Percentiles rank a stretch among this genome's conserved stretches.
Evolutionary conservation across 53 echinoderm and acorn worm genomes (phyloP).

Genomic region (Echinarachnius parma): DNA sequence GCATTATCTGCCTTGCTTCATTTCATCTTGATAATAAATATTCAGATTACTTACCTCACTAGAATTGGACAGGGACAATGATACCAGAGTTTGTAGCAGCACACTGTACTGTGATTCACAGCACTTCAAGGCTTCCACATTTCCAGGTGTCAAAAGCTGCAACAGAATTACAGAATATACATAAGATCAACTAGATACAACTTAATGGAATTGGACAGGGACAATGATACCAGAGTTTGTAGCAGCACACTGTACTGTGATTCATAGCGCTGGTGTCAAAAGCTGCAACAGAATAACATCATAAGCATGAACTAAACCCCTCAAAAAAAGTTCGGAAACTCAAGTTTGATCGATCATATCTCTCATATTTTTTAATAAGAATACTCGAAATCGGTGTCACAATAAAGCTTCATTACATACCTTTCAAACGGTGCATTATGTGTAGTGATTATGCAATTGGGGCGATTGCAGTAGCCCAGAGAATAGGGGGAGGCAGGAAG

Average conservation of each 20-base stretch:
- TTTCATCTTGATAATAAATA: too few relatives aligned
- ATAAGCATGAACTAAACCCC: too few relatives aligned
- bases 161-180: not conserved
- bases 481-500: too few relatives aligned
- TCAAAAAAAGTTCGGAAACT: too few relatives aligned
- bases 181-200: not conserved
- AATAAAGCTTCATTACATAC: too few relatives aligned
- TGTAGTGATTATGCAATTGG: too few relatives aligned
- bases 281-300: not conserved
- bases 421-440: too few relatives aligned
- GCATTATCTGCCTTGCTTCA: too few relatives aligned
- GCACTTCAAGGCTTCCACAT: slow-evolving; percentile 7
- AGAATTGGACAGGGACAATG: slow-evolving; percentile 11
- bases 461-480: too few relatives aligned
- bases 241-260: slow-evolving; percentile 1
- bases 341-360: too few relatives aligned
- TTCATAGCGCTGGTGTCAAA: slow-evolving; percentile 4
- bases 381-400: too few relatives aligned
- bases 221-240: slow-evolving; percentile 23
- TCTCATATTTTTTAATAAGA: too few relatives aligned
- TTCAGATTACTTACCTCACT: slow-evolving; percentile 27
- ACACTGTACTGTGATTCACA: not conserved
- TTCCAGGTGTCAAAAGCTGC: slow-evolving; percentile 1
- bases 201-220: slow-evolving; percentile 1
- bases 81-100: slow-evolving; percentile 16